Evolutionary conservation across 2,797 vertebrate species (phyloP).

Genomic region (Diceros bicornis): DNA sequence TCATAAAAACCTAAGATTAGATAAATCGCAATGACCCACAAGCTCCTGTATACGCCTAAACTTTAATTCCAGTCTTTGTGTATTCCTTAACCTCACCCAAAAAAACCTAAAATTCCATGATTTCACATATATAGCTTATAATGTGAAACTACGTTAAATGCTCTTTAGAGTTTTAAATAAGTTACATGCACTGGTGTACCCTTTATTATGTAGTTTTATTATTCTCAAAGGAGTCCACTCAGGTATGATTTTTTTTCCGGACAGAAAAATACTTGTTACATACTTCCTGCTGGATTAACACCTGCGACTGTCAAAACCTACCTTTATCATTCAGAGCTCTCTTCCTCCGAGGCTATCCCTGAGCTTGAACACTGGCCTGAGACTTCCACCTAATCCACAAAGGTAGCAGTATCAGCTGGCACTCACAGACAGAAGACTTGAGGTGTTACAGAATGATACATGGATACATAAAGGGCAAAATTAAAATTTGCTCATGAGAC

Average conservation of each 20-base stretch:
- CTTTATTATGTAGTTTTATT: conserved; percentile 13
- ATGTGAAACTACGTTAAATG: neutral
- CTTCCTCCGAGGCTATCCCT: neutral
- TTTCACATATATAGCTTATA: neutral
- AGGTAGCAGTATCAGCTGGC: neutral
- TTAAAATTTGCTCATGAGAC: neutral
- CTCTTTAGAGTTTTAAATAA: neutral
- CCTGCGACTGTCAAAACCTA: neutral
- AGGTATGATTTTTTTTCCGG: neutral
- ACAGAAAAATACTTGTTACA: neutral
- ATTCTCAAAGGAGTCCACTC: conserved; percentile 35
- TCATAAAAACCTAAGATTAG: neutral
- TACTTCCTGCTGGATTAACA: neutral
- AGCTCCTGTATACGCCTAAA: neutral
- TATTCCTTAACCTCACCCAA: conserved; percentile 14
- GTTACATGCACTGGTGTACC: neutral
- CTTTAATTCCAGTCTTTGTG: neutral
- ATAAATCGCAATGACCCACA: neutral
- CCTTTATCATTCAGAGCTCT: neutral
- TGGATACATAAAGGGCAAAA: neutral
- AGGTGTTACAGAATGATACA: neutral
- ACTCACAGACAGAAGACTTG: neutral
- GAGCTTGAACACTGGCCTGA: neutral
- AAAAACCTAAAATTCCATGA: neutral
- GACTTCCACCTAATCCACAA: neutral